These are phyloP conservation scores for Sitobion miscanthi DNA, from an alignment of 1,140 invertebrate genomes.

Conservation along the genomic window DNA sequence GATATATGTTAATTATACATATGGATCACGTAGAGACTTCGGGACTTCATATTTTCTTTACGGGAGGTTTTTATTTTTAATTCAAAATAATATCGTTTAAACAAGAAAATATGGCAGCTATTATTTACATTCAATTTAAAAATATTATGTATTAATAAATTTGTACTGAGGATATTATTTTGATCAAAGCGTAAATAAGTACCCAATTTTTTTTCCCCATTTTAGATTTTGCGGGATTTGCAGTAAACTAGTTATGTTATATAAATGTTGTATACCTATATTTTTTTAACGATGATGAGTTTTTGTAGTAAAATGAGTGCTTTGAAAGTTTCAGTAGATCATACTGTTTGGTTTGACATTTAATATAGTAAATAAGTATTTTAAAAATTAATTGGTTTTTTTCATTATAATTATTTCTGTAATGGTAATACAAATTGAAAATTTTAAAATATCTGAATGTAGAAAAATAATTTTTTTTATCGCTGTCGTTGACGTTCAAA, in stretches of 20 bases:
- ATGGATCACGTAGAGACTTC: neutral
- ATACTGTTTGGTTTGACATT: neutral
- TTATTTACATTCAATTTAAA: neutral
- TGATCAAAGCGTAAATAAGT: neutral
- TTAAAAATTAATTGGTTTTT: neutral
- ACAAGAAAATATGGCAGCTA: neutral
- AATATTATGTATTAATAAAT: neutral
- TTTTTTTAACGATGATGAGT: neutral
- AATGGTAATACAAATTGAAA: neutral
- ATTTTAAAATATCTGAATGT: neutral
- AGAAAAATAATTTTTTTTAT: neutral
- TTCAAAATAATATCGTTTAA: neutral
- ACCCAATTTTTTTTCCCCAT: neutral
- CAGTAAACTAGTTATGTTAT: neutral
- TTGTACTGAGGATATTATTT: neutral
- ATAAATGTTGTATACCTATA: neutral
- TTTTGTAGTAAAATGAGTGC: neutral
- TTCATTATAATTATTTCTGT: neutral
- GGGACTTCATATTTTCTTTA: neutral
- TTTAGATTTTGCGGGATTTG: neutral
- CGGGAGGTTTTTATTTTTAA: neutral
- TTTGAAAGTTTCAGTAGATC: neutral
- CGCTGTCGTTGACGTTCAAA: neutral
- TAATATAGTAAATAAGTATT: neutral
- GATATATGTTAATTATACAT: too few species aligned